Evolutionary conservation across 2,888 invertebrate genomes (phyloP).

Genomic region (Mesochorus sp.): DNA sequence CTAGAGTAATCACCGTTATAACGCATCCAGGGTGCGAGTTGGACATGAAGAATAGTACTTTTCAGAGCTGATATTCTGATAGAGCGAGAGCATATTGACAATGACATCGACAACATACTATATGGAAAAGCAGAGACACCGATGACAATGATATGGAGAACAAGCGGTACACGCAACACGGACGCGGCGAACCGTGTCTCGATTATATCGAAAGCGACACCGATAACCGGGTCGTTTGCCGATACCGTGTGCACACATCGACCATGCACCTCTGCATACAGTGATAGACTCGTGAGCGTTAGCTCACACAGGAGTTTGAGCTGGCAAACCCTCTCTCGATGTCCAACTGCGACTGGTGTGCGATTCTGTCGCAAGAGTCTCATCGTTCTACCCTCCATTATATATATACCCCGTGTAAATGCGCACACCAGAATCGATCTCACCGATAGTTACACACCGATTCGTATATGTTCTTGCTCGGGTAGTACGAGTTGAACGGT

Average conservation of each 20-base stretch:
- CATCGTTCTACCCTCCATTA: slow-evolving; percentile 66
- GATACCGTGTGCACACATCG: slow-evolving; percentile 25
- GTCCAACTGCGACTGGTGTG: slow-evolving; percentile 15
- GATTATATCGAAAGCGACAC: slow-evolving; percentile 60
- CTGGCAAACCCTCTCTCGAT: slow-evolving; percentile 32
- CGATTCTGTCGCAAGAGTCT: slow-evolving; percentile 38
- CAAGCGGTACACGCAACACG: slow-evolving; percentile 32
- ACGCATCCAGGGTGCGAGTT: not conserved
- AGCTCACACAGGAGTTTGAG: not conserved
- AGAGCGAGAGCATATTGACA: slow-evolving; percentile 12
- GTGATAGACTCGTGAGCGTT: not conserved
- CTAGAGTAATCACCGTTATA: no score
- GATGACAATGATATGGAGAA: slow-evolving; percentile 7
- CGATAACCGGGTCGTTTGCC: slow-evolving; percentile 48
- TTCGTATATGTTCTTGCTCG: slow-evolving; percentile 49
- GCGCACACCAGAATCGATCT: slow-evolving; percentile 66
- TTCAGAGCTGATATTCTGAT: slow-evolving; percentile 2
- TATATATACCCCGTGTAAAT: slow-evolving; percentile 70
- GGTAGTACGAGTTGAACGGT: slow-evolving; percentile 48
- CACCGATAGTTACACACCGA: slow-evolving; percentile 66
- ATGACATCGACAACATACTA: slow-evolving; percentile 3
- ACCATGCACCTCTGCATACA: not conserved
- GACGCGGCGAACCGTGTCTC: slow-evolving; percentile 46
- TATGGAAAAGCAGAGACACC: not conserved
- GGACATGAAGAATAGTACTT: not conserved